Evolutionary conservation across 2,797 vertebrate genomes (phyloP).

Genomic region (Anabas testudineus): DNA sequence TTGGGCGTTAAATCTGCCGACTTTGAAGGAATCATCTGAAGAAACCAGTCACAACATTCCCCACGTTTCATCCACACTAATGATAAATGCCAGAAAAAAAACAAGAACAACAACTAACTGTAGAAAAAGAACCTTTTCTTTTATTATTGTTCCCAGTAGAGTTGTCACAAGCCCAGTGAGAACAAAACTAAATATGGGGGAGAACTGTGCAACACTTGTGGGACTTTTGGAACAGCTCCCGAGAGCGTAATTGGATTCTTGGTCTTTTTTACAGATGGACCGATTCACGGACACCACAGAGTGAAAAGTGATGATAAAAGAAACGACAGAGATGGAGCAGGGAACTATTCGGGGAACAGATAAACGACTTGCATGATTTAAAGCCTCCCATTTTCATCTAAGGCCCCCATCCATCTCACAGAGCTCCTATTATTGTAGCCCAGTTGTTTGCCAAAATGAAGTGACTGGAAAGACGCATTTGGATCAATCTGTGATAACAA

Average conservation of each 20-base stretch:
- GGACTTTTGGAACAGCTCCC: constrained; percentile 40
- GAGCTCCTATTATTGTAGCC: constrained; percentile 46
- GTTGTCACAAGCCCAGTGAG: constrained; percentile 29
- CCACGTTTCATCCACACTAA: constrained; percentile 32
- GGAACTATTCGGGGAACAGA: constrained; percentile 43
- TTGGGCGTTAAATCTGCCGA: constrained; percentile 32
- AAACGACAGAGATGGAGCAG: constrained; percentile 48
- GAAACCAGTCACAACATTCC: constrained; percentile 11
- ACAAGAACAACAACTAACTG: constrained; percentile 10
- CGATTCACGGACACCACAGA: constrained; percentile 29
- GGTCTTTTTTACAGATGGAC: constrained; percentile 41
- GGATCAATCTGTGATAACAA: constrained; percentile 53
- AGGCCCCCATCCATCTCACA: constrained; percentile 31
- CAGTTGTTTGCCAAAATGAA: constrained; percentile 65
- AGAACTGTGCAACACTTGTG: constrained; percentile 20
- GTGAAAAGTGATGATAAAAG: constrained; percentile 50
- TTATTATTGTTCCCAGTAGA: neutral
- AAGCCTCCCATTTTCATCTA: constrained; percentile 59
- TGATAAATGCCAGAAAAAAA: constrained; percentile 18
- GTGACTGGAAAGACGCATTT: constrained; percentile 41
- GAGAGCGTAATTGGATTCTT: constrained; percentile 61
- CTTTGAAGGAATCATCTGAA: constrained; percentile 24
- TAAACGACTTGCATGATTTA: constrained; percentile 72
- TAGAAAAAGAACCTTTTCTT: constrained; percentile 22
- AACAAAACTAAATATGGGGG: constrained; percentile 22